These are phyloP conservation scores for Numenius phaeopus DNA, from an alignment of 2,797 vertebrate genomes.

Conservation along the genomic window DNA sequence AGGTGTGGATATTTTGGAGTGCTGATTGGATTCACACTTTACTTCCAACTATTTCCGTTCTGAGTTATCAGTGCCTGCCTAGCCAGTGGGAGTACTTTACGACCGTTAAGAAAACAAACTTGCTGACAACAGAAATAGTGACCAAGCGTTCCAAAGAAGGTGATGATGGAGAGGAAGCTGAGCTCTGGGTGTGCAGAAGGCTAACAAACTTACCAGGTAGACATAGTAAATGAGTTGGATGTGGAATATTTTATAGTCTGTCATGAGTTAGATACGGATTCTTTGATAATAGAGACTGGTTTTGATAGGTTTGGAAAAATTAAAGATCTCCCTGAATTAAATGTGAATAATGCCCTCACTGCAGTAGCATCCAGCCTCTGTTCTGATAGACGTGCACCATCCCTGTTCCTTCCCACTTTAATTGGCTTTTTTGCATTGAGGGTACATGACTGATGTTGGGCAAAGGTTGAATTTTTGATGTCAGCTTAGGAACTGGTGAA, in stretches of 20 bases:
- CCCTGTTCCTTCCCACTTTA: background rate
- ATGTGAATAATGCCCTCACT: background rate
- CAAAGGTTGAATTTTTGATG: background rate
- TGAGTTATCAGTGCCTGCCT: background rate
- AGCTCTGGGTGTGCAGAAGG: background rate
- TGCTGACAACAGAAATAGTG: background rate
- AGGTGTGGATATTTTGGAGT: background rate
- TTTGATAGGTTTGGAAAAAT: background rate
- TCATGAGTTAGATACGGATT: background rate
- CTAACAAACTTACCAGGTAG: background rate
- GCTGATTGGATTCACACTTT: background rate
- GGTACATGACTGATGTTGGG: background rate
- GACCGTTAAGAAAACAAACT: background rate
- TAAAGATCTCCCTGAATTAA: background rate
- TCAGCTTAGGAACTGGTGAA: background rate
- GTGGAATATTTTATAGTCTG: background rate
- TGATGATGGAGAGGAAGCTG: conserved; percentile 10
- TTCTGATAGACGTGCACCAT: background rate
- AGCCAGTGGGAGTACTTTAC: background rate
- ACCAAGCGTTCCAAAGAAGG: background rate
- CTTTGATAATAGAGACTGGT: background rate
- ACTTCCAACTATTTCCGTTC: background rate
- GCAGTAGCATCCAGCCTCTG: background rate
- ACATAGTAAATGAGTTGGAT: background rate
- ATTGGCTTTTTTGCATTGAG: background rate